Evolutionary conservation across 2,797 vertebrate species (phyloP), one percentile per base, ranked within the genome.

Genomic region (Ctenopoma multispine): DNA sequence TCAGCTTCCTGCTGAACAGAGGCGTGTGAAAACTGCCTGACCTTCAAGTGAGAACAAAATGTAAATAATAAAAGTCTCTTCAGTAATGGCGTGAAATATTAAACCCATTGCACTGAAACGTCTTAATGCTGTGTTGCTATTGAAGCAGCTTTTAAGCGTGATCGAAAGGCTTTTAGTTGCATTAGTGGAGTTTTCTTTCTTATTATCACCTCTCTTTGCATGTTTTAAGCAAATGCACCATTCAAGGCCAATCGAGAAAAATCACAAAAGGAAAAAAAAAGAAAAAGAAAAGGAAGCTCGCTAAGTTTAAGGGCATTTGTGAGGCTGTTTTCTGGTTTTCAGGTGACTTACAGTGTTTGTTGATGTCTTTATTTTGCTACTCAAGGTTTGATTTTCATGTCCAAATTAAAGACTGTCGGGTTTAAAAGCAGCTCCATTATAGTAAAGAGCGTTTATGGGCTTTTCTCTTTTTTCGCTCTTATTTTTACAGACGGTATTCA

Each of bases 111-210:
- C 50, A 3, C 55, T 9, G 46, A 49, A 55, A 36, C 41, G 20
- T 60, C 71, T 69, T 80, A 72, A 67, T 69, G 47, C 47, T 3
- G 11, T 6, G 61, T 29, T 57, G 67, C 46, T 17, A 70, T 55
- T 59, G 75, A 74, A 54, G 72, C 77, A 58, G 82, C 82, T 84
- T 87, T 87, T 81, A 81, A 7, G 60, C 43, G 15, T 29, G 48
- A 81, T 72, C 50, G 60, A 86, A 85, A 87, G 55, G 80, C 83
- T 90, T 90, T 90, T 82, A 87, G 75, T 48, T 69, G 41, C 77
- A 77, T 79, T 64, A 79, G 69, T 36, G 72, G 23, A 24, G 27
- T 51, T 54, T 60, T 51, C 53, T 67, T 15, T 34, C 27, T 61
- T 55, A 38, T 58, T 54, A 31, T 65, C 34, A 23, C 65, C 44